These are phyloP conservation scores for Oxystoma pomonae DNA, from an alignment of 2,888 invertebrate genomes.

Conservation along the genomic window DNA sequence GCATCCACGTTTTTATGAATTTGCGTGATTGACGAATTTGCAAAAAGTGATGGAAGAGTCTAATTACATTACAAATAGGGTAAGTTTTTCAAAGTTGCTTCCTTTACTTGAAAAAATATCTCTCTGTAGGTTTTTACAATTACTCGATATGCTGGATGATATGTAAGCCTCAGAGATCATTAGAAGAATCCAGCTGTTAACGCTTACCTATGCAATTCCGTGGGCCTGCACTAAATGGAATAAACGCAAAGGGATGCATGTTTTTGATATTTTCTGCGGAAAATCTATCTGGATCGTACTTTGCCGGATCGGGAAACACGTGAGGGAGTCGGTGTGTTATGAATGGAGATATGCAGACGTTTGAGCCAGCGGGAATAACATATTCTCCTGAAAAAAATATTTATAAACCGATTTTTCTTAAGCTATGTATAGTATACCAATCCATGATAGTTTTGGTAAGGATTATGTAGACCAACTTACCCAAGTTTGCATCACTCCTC, in stretches of 20 bases:
- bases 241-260: slow-evolving; percentile 54
- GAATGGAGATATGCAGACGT: slow-evolving; percentile 53
- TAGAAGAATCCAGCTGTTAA: background rate
- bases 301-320: slow-evolving; percentile 54
- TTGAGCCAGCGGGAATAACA: slow-evolving; percentile 52
- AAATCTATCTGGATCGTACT: slow-evolving; percentile 56
- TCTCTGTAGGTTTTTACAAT: too few relatives aligned
- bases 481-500: slow-evolving; percentile 54
- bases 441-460: background rate
- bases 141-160: too few relatives aligned
- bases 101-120: too few relatives aligned
- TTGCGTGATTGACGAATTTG: too few relatives aligned
- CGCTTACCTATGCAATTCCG: slow-evolving; percentile 47
- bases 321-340: slow-evolving; percentile 53
- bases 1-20: too few relatives aligned
- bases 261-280: slow-evolving; percentile 48
- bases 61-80: too few relatives aligned
- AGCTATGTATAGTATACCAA: too few relatives aligned
- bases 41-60: too few relatives aligned
- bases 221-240: slow-evolving; percentile 59
- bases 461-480: slow-evolving; percentile 43
- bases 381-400: slow-evolving; percentile 37
- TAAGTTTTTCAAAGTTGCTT: too few relatives aligned
- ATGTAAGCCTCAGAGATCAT: too few relatives aligned
- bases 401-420: too few relatives aligned